These are phyloP conservation scores for Hesperia comma DNA, from an alignment of 2,888 invertebrate genomes.

Conservation along the genomic window DNA sequence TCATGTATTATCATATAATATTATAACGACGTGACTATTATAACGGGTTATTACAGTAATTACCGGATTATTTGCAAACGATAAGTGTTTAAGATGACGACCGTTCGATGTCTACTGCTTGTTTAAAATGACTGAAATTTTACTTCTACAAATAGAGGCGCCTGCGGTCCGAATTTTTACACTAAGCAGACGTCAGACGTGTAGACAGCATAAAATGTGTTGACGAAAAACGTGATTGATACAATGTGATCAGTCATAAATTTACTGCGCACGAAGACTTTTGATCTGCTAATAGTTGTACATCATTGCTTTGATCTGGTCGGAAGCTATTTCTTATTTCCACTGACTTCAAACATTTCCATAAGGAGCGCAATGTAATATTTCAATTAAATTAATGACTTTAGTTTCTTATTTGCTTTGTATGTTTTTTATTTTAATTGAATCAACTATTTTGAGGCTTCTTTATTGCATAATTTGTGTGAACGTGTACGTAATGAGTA, in stretches of 20 bases:
- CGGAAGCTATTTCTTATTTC: no score
- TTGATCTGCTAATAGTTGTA: neutral
- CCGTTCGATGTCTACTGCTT: neutral
- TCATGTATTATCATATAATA: no score
- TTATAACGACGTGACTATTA: no score
- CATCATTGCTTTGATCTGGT: neutral
- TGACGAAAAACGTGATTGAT: neutral
- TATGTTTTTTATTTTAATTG: no score
- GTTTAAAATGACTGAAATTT: constrained; percentile 4
- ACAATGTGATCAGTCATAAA: neutral
- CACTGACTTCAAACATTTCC: no score
- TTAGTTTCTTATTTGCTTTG: no score
- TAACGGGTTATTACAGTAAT: neutral
- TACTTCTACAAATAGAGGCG: neutral
- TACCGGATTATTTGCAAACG: neutral
- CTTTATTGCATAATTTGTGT: no score
- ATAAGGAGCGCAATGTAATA: no score
- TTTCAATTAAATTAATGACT: no score
- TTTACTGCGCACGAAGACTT: neutral
- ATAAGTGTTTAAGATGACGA: neutral
- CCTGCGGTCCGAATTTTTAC: neutral
- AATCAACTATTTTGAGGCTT: no score
- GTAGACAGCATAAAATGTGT: neutral
- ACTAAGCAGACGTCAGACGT: neutral
- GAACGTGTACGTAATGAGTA: no score